phyloP scores from a whole-genome alignment of 2,113 vertebrate genomes.

The Monopterus albus region DNA sequence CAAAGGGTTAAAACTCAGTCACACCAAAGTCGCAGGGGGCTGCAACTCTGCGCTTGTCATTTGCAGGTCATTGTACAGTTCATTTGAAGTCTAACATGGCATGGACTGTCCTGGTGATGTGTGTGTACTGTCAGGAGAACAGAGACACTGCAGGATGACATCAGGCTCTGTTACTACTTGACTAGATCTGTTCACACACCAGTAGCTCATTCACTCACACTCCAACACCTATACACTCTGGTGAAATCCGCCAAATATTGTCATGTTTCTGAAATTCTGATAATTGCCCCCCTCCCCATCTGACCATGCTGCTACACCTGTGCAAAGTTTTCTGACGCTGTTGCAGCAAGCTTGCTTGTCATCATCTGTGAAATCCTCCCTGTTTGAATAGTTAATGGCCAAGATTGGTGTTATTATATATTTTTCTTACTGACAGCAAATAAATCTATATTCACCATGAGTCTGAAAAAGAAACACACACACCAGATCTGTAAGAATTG shows the following conservation, averaged over 20 bases:
- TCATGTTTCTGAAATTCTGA: not conserved
- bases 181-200: constrained; percentile 31
- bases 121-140: constrained; percentile 69
- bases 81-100: constrained; percentile 75
- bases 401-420: not conserved
- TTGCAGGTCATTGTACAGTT: constrained; percentile 79
- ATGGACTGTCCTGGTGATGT: constrained; percentile 63
- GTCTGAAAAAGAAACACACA: too few species aligned
- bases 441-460: too few species aligned
- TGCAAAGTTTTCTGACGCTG: not conserved
- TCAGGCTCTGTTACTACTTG: constrained; percentile 41
- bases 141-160: constrained; percentile 45
- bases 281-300: not conserved
- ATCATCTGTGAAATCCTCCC: not conserved
- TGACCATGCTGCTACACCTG: not conserved
- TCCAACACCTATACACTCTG: constrained; percentile 6
- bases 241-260: not conserved
- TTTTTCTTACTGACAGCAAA: too few species aligned
- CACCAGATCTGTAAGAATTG: too few species aligned
- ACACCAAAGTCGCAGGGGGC: constrained; percentile 66
- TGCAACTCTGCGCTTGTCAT: constrained; percentile 70
- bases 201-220: constrained; percentile 30
- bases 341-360: not conserved
- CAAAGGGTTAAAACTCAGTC: constrained; percentile 84
- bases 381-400: not conserved